These are phyloP conservation scores for Hydrolagus colliei DNA, from an alignment of 2,797 vertebrate species.

Conservation along the genomic window DNA sequence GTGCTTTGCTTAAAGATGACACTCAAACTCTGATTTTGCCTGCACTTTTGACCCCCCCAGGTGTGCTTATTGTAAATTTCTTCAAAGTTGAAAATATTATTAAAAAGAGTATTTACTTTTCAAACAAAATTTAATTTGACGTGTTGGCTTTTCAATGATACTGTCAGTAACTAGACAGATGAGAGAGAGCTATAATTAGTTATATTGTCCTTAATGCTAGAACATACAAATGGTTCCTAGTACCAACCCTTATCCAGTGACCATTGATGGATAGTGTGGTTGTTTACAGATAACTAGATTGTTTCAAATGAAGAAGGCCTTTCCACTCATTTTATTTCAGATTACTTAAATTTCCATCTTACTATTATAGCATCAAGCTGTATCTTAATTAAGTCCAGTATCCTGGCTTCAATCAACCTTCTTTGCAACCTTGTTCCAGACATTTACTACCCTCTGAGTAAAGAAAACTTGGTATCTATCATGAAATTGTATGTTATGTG, in stretches of 20 bases:
- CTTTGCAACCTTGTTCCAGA: no score
- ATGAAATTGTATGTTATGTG: no score
- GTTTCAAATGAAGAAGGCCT: no score
- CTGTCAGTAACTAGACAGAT: background rate
- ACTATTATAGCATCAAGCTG: no score
- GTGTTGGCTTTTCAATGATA: background rate
- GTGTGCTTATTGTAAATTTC: background rate
- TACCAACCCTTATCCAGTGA: background rate
- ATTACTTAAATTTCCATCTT: no score
- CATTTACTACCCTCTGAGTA: no score
- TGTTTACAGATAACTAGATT: no score
- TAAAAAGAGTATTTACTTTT: constrained; percentile 2
- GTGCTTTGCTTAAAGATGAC: constrained; percentile 16
- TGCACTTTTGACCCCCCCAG: constrained; percentile 4
- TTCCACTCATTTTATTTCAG: no score
- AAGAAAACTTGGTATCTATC: no score
- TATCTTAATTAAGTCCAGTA: no score
- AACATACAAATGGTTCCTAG: background rate
- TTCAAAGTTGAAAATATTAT: background rate
- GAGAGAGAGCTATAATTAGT: background rate
- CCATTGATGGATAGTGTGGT: background rate
- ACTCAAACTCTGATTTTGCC: constrained; percentile 3
- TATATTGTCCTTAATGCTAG: no score
- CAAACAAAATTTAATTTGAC: background rate
- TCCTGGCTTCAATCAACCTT: no score